A percentile compares a stretch with the other conserved stretches of the same genome.
Conservation (phyloP, 2,113 vertebrate genomes). For the Psilopsiagon aymara region DNA sequence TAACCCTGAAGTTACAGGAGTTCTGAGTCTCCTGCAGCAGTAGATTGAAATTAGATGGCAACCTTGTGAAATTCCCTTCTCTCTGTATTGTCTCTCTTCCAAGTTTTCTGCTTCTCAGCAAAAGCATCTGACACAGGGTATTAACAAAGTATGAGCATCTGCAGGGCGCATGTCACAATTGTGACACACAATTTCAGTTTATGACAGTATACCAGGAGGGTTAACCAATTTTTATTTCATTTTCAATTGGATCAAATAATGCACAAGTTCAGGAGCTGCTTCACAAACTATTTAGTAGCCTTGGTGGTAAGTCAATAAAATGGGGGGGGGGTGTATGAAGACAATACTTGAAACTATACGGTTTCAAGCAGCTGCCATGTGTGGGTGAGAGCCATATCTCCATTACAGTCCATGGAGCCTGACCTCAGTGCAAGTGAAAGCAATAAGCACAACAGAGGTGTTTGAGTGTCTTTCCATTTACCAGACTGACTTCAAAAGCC, state of each 20-base stretch:
- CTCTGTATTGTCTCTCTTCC: not conserved
- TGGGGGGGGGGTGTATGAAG: not conserved
- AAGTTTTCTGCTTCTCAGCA: not conserved
- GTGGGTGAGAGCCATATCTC: slow-evolving; percentile 22
- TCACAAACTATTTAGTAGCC: not conserved
- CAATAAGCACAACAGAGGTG: not conserved
- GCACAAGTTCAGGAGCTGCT: not conserved
- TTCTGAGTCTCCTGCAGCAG: not conserved
- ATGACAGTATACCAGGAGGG: not conserved
- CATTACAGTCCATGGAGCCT: not conserved
- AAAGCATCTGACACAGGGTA: not conserved
- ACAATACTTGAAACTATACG: not conserved
- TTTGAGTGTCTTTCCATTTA: not conserved
- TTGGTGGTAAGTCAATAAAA: not conserved
- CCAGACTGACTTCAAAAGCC: not conserved
- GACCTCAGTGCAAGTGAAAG: not conserved
- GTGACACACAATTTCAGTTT: not conserved
- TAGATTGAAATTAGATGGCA: not conserved
- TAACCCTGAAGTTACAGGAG: not conserved
- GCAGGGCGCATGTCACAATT: not conserved
- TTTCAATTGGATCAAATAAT: not conserved
- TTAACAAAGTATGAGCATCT: not conserved
- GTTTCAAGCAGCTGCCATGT: slow-evolving; percentile 55
- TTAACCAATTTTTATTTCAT: not conserved
- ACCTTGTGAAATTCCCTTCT: not conserved